These are phyloP conservation scores for Aradophagus sp. DNA, from an alignment of 1,140 invertebrate species.

Conservation along the genomic window DNA sequence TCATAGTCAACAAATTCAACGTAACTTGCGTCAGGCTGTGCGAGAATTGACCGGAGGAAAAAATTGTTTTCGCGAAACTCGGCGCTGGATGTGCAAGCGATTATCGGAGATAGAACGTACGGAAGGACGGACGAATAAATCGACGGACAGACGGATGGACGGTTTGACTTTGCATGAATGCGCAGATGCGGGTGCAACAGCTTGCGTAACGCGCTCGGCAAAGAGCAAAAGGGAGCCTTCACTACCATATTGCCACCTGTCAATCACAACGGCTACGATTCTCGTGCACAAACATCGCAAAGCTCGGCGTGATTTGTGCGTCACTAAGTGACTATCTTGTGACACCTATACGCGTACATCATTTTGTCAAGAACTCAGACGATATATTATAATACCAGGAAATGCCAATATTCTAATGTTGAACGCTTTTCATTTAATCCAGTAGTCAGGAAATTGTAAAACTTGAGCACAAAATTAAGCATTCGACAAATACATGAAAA, in stretches of 20 bases:
- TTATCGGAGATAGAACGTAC: conserved; percentile 68
- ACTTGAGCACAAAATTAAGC: too few species aligned
- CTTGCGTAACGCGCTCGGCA: conserved; percentile 74
- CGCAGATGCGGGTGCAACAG: conserved; percentile 76
- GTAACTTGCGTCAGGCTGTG: conserved; percentile 3
- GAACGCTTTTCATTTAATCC: too few species aligned
- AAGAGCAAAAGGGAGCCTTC: conserved; percentile 72
- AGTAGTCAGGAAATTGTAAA: too few species aligned
- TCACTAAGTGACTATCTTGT: conserved; percentile 53
- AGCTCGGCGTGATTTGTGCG: conserved; percentile 53
- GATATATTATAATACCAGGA: conserved; percentile 24
- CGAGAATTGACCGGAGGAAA: conserved; percentile 14
- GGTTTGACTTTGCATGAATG: conserved; percentile 75
- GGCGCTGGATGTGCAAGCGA: conserved; percentile 55
- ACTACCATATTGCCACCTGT: conserved; percentile 72
- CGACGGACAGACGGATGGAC: conserved; percentile 68
- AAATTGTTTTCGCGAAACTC: conserved; percentile 41
- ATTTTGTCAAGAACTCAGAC: conserved; percentile 36
- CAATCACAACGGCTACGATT: conserved; percentile 72
- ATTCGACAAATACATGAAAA: too few species aligned
- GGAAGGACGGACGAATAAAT: conserved; percentile 64
- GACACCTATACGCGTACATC: conserved; percentile 46
- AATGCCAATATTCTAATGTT: too few species aligned
- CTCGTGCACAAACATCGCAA: conserved; percentile 54
- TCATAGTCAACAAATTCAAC: conserved; percentile 34